phyloP scores from a whole-genome alignment of 2,113 vertebrate species.

The Trematocara nigrifrons region DNA sequence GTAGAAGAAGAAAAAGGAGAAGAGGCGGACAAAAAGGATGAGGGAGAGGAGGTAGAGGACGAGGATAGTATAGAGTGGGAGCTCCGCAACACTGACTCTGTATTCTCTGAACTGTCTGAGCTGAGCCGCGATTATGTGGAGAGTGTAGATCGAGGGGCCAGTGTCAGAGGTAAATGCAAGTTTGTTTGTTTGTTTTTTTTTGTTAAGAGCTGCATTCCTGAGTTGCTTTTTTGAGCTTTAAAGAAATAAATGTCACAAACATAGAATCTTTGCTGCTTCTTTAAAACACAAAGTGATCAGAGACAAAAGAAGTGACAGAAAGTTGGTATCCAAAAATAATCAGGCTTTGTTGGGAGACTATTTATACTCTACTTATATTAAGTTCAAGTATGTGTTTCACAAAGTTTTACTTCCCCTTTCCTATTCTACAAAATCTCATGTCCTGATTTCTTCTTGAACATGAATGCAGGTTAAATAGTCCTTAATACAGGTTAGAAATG shows the following conservation, averaged over 20 bases:
- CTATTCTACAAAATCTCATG: neutral
- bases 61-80: constrained; percentile 70
- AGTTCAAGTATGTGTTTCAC: neutral
- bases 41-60: constrained; percentile 34
- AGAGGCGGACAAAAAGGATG: neutral
- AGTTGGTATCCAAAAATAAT: neutral
- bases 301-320: neutral
- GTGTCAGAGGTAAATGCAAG: constrained; percentile 59
- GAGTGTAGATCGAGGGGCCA: constrained; percentile 74
- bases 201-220: neutral
- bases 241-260: neutral
- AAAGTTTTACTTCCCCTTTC: neutral
- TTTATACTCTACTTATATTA: neutral
- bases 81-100: constrained; percentile 73
- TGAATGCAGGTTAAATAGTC: neutral
- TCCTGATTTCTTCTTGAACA: neutral
- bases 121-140: constrained; percentile 74
- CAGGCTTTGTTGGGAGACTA: neutral
- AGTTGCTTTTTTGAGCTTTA: neutral
- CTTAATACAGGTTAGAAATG: neutral
- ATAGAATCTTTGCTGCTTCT: neutral
- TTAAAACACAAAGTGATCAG: neutral
- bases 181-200: neutral
- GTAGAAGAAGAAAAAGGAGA: neutral
- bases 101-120: constrained; percentile 76